Evolutionary conservation across 2,888 invertebrate species (phyloP).

Genomic region (Coleophora deauratella): DNA sequence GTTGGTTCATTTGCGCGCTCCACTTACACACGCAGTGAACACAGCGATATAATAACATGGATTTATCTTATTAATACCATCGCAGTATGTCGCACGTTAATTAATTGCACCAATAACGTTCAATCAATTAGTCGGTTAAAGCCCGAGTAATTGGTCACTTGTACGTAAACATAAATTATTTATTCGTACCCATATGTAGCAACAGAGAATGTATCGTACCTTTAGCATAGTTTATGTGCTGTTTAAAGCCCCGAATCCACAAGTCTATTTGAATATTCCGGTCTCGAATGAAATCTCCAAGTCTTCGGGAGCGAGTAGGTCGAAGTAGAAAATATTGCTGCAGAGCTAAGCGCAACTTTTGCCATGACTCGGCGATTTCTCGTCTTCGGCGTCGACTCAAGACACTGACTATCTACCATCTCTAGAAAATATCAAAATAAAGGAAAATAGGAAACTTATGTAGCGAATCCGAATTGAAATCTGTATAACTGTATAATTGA

Average conservation of each 20-base stretch:
- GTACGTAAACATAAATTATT: too few species aligned
- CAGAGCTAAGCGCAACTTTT: slow-evolving; percentile 48
- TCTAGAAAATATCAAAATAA: slow-evolving; percentile 43
- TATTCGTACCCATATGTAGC: too few species aligned
- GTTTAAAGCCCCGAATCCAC: too few species aligned
- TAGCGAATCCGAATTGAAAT: slow-evolving; percentile 11
- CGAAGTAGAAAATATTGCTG: slow-evolving; percentile 44
- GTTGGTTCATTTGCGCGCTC: not conserved
- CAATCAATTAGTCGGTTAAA: slow-evolving; percentile 9
- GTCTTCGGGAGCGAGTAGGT: slow-evolving; percentile 31
- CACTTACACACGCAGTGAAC: not conserved
- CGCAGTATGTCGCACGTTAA: not conserved
- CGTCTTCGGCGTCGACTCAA: slow-evolving; percentile 27
- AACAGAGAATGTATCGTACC: too few species aligned
- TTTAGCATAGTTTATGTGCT: too few species aligned
- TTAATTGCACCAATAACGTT: slow-evolving; percentile 6
- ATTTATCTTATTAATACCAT: not conserved
- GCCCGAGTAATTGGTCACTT: slow-evolving; percentile 5
- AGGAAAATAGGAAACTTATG: slow-evolving; percentile 38
- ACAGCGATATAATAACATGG: not conserved
- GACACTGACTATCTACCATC: slow-evolving; percentile 38
- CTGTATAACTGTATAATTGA: too few species aligned
- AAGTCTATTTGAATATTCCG: slow-evolving; percentile 3
- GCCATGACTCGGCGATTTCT: slow-evolving; percentile 48
- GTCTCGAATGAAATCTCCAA: slow-evolving; percentile 29